Percentiles rank a stretch among this genome's conserved stretches.
Conservation (phyloP, 2,888 invertebrate species). For the Herminia tarsipennalis region DNA sequence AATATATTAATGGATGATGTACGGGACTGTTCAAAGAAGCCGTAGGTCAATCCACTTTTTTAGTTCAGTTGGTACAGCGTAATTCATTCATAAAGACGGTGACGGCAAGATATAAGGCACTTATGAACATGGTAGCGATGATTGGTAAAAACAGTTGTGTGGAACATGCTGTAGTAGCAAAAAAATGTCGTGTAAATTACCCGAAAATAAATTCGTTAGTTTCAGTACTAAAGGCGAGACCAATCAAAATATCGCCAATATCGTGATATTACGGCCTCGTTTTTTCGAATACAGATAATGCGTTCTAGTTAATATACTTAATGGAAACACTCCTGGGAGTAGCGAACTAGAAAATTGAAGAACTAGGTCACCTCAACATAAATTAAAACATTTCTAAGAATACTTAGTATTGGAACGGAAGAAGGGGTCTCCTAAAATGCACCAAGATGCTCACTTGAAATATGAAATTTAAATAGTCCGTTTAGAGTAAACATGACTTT, state of each 20-base stretch:
- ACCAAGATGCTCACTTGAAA: no score
- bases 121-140: no score
- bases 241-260: constrained; percentile 26
- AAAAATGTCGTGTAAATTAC: background rate
- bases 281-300: constrained; percentile 34
- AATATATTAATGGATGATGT: constrained; percentile 30
- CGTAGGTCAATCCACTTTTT: constrained; percentile 11
- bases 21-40: constrained; percentile 15
- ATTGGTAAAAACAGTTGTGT: no score
- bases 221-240: background rate
- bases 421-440: background rate
- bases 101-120: background rate
- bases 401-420: background rate
- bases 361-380: constrained; percentile 26
- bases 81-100: constrained; percentile 5
- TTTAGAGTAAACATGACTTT: no score
- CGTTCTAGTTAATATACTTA: constrained; percentile 35
- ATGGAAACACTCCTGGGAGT: constrained; percentile 36
- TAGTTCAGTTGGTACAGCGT: background rate
- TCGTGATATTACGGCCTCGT: constrained; percentile 29
- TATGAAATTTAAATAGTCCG: no score
- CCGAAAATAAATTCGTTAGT: background rate
- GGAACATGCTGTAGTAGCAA: no score
- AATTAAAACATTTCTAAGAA: background rate
- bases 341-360: constrained; percentile 17